Conservation (phyloP, 1,140 invertebrate genomes). For the Neelides sp. region DNA sequence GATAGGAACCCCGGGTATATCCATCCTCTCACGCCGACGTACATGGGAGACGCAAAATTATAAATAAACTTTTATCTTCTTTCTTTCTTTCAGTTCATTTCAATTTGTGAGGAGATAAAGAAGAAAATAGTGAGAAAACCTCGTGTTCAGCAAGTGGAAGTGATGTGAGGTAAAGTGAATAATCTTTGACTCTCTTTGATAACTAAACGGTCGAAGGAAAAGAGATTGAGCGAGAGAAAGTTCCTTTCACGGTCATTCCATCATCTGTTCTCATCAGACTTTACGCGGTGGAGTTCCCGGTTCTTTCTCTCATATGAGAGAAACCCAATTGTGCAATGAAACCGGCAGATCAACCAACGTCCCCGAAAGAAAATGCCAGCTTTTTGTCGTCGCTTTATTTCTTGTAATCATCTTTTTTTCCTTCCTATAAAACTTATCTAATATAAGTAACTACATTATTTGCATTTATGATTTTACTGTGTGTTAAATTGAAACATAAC, state of each 20-base stretch:
- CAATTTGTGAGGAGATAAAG: too few species aligned
- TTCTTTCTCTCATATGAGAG: background rate
- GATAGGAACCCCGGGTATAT: too few species aligned
- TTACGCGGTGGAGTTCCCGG: too few species aligned
- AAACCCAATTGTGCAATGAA: conserved; percentile 8
- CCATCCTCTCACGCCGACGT: too few species aligned
- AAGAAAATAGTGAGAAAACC: background rate
- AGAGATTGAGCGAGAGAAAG: background rate
- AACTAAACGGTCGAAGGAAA: background rate
- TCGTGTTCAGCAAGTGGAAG: background rate
- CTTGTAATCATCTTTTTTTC: conserved; percentile 1
- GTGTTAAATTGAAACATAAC: too few species aligned
- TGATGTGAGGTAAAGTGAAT: background rate
- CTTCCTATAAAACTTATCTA: background rate
- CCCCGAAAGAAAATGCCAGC: conserved; percentile 16
- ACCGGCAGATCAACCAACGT: conserved; percentile 10
- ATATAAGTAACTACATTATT: background rate
- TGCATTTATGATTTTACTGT: conserved; percentile 1
- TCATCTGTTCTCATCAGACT: background rate
- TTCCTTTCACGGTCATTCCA: background rate
- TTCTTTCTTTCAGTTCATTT: too few species aligned
- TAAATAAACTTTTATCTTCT: too few species aligned
- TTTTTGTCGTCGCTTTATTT: conserved; percentile 15
- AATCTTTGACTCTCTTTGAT: background rate
- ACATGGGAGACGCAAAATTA: too few species aligned